Percentiles rank a stretch among this genome's conserved stretches.
Evolutionary conservation across 1,140 invertebrate species (phyloP).

Genomic region (Epicauta chinensis): DNA sequence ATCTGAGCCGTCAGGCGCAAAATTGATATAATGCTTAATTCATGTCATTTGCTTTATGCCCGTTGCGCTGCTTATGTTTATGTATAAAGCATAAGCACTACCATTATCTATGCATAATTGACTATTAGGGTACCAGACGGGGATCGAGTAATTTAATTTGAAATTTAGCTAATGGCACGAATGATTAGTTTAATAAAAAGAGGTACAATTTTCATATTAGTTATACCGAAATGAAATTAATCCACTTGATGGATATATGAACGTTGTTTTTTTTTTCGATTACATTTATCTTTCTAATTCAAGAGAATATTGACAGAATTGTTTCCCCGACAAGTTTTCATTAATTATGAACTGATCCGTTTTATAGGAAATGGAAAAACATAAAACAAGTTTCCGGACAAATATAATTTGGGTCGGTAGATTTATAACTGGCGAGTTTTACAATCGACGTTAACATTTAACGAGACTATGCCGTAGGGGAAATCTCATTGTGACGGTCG

Average conservation of each 20-base stretch:
- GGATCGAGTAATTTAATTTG: constrained; percentile 26
- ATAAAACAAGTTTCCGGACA: constrained; percentile 37
- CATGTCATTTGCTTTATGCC: constrained; percentile 36
- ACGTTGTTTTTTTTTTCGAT: no score
- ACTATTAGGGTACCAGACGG: constrained; percentile 21
- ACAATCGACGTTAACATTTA: constrained; percentile 37
- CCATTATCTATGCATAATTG: constrained; percentile 34
- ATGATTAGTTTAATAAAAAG: constrained; percentile 17
- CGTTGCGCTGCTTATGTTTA: constrained; percentile 27
- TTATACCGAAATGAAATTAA: no score
- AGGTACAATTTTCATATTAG: not conserved
- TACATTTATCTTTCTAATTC: no score
- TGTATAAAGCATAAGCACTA: constrained; percentile 23
- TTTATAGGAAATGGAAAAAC: constrained; percentile 23
- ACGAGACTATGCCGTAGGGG: constrained; percentile 24
- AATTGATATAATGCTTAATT: constrained; percentile 43
- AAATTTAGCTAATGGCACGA: constrained; percentile 27
- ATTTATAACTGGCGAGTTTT: constrained; percentile 38
- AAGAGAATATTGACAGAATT: no score
- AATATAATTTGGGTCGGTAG: constrained; percentile 37
- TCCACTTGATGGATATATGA: no score
- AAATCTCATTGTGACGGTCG: constrained; percentile 29
- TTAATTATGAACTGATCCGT: constrained; percentile 34
- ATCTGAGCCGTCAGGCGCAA: constrained; percentile 38
- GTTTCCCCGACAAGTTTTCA: constrained; percentile 16